Evolutionary conservation across 2,113 vertebrate genomes (phyloP).

Genomic region (Tor tambroides): DNA sequence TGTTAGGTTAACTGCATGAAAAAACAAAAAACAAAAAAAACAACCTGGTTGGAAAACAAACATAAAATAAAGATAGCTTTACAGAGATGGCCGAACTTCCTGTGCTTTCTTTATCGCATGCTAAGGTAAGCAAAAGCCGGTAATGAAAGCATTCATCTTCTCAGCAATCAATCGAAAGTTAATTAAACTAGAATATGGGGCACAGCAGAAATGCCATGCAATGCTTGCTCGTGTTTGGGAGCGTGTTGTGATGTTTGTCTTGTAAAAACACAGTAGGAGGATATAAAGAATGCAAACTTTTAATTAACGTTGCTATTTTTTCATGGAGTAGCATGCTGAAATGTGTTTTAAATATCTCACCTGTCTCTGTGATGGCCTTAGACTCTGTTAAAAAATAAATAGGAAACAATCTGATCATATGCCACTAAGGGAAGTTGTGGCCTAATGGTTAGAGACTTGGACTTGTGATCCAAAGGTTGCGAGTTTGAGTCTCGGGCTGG

Average conservation of each 20-base stretch:
- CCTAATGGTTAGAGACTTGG: no score
- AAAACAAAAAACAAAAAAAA: no score
- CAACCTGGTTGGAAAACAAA: background rate
- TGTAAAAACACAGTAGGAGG: background rate
- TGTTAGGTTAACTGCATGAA: no score
- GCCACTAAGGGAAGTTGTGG: no score
- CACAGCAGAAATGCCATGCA: slow-evolving; percentile 54
- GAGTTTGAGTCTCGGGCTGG: no score
- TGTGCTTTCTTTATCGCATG: slow-evolving; percentile 60
- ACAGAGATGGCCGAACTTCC: slow-evolving; percentile 4
- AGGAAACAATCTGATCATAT: background rate
- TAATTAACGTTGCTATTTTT: background rate
- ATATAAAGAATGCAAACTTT: background rate
- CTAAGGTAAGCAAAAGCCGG: slow-evolving; percentile 54
- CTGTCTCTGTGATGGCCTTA: background rate
- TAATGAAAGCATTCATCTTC: slow-evolving; percentile 77
- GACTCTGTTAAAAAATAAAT: background rate
- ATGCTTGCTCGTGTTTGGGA: slow-evolving; percentile 35
- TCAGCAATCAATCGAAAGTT: slow-evolving; percentile 81
- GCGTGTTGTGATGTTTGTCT: slow-evolving; percentile 46
- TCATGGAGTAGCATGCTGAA: background rate
- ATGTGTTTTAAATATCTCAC: background rate
- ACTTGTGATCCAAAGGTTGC: no score
- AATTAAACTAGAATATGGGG: slow-evolving; percentile 80
- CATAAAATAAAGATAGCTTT: background rate